Conservation (phyloP, 2,113 vertebrate species). For the Isurus oxyrinchus region DNA sequence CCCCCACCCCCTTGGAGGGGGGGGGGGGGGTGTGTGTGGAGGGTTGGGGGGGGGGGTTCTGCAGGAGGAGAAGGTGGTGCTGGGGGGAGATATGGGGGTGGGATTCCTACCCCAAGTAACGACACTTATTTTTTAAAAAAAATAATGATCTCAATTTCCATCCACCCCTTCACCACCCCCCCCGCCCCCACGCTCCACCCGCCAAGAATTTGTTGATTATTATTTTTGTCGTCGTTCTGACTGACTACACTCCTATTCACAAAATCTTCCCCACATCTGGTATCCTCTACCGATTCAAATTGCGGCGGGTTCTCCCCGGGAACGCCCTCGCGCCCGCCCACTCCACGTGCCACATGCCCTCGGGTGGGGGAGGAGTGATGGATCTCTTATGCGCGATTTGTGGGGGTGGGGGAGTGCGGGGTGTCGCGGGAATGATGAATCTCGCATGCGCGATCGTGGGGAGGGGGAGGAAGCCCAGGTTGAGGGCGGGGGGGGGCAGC, state of each 20-base stretch:
- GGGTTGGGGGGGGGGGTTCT: too few species aligned
- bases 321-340: neutral
- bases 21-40: too few species aligned
- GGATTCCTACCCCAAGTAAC: too few species aligned
- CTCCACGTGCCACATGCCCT: constrained; percentile 39
- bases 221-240: neutral
- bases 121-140: too few species aligned
- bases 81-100: too few species aligned
- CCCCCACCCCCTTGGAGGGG: neutral
- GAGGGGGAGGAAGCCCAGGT: neutral
- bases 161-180: too few species aligned
- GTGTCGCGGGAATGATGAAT: neutral
- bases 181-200: too few species aligned
- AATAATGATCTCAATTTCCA: too few species aligned
- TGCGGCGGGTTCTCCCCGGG: neutral
- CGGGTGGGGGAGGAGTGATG: constrained; percentile 26
- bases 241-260: neutral
- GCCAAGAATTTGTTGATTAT: neutral
- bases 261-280: neutral
- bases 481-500: neutral
- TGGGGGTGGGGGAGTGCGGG: neutral
- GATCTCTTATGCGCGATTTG: neutral
- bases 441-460: neutral
- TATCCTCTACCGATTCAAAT: constrained; percentile 9
- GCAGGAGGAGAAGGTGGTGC: too few species aligned